These are phyloP conservation scores for Dasyprocta punctata DNA, from an alignment of 2,113 vertebrate genomes.

Conservation along the genomic window DNA sequence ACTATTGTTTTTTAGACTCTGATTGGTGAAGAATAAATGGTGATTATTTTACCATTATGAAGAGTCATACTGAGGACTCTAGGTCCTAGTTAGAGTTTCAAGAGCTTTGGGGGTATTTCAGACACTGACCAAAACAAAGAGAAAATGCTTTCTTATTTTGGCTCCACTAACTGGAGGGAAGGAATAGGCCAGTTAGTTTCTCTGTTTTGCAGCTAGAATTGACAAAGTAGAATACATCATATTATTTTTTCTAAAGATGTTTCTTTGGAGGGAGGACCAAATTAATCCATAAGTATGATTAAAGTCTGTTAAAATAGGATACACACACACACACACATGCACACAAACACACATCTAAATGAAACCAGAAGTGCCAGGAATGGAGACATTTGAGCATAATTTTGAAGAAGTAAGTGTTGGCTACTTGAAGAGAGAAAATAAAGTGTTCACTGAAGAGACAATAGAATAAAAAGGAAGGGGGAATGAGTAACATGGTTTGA, in stretches of 20 bases:
- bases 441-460: neutral
- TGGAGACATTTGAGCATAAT: neutral
- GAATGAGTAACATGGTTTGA: neutral
- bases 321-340: neutral
- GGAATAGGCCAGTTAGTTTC: neutral
- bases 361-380: neutral
- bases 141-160: neutral
- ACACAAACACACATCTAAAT: neutral
- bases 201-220: neutral
- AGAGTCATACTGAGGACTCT: neutral
- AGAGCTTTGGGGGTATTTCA: constrained; percentile 37
- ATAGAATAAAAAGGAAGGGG: neutral
- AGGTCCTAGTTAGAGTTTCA: neutral
- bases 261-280: neutral
- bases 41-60: neutral
- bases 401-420: constrained; percentile 6
- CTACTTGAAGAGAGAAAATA: neutral
- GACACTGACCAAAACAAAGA: neutral
- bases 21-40: neutral
- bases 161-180: neutral
- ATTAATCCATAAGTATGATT: neutral
- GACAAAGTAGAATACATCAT: neutral
- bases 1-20: neutral
- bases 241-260: neutral
- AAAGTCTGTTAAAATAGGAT: neutral